These are phyloP conservation scores for Sussaba pulchella DNA, from an alignment of 2,888 invertebrate genomes.

Conservation along the genomic window DNA sequence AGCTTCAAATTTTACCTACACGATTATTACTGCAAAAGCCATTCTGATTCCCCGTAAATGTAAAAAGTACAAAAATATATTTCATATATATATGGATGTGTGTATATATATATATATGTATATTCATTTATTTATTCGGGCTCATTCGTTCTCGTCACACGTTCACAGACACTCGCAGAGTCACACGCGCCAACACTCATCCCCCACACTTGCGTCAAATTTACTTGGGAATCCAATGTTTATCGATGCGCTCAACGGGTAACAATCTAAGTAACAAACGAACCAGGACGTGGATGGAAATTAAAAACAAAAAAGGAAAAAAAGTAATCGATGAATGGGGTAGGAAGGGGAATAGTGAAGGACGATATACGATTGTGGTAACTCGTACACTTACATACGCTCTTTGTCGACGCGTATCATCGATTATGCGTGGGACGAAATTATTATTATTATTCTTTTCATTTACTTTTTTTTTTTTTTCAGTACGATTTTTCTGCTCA, in stretches of 20 bases:
- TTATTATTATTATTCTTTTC: background rate
- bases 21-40: slow-evolving; percentile 34
- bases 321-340: slow-evolving; percentile 10
- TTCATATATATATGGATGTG: slow-evolving; percentile 60
- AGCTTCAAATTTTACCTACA: slow-evolving; percentile 30
- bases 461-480: background rate
- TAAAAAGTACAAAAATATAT: slow-evolving; percentile 76
- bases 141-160: slow-evolving; percentile 36
- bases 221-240: slow-evolving; percentile 59
- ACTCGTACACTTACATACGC: slow-evolving; percentile 75
- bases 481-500: slow-evolving; percentile 33
- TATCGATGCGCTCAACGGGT: slow-evolving; percentile 43
- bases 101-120: slow-evolving; percentile 66
- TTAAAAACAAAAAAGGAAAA: slow-evolving; percentile 6
- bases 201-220: slow-evolving; percentile 61
- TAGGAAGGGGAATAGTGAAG: slow-evolving; percentile 40
- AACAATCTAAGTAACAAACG: slow-evolving; percentile 43
- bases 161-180: slow-evolving; percentile 20
- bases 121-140: slow-evolving; percentile 65
- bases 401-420: slow-evolving; percentile 46
- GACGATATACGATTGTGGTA: slow-evolving; percentile 73
- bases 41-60: slow-evolving; percentile 66
- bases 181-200: too few species aligned
- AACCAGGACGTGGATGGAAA: slow-evolving; percentile 20
- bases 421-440: slow-evolving; percentile 12